These are phyloP conservation scores for Smithornis capensis DNA, from an alignment of 2,113 vertebrate genomes.

Conservation along the genomic window DNA sequence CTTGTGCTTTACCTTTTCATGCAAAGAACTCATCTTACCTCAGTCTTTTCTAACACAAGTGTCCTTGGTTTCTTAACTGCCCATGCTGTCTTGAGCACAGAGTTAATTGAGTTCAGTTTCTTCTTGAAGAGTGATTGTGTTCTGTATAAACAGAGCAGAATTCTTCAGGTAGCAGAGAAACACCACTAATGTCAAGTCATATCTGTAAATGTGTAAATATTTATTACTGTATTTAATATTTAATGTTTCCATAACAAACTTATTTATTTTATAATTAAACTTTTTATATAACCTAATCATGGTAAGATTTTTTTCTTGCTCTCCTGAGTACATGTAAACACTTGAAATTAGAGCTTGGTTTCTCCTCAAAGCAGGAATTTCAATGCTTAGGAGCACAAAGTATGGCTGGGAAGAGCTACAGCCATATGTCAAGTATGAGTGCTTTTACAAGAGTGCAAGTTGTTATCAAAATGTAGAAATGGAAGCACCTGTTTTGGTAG, in stretches of 20 bases:
- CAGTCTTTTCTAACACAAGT: not conserved
- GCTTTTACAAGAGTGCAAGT: not conserved
- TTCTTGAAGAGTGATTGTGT: constrained; percentile 21
- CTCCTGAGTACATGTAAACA: not conserved
- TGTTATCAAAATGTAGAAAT: not conserved
- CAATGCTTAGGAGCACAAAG: not conserved
- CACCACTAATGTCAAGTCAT: constrained; percentile 45
- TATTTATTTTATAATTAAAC: constrained; percentile 82
- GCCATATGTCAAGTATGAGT: not conserved
- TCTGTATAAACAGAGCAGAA: constrained; percentile 40
- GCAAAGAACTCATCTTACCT: constrained; percentile 1
- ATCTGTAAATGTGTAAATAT: constrained; percentile 76
- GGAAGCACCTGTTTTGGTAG: not conserved
- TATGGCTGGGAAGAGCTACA: not conserved
- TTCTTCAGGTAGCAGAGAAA: constrained; percentile 47
- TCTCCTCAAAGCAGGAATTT: not conserved
- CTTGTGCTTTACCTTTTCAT: not conserved
- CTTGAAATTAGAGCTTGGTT: constrained; percentile 18
- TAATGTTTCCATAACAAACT: constrained; percentile 65
- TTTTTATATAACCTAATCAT: constrained; percentile 65
- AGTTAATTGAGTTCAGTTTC: constrained; percentile 26
- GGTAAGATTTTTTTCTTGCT: constrained; percentile 10
- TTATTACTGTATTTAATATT: constrained; percentile 79
- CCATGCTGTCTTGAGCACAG: not conserved
- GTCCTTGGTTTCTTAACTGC: not conserved